These are phyloP conservation scores for Lycaena phlaeas DNA, from an alignment of 2,888 invertebrate genomes.

Conservation along the genomic window DNA sequence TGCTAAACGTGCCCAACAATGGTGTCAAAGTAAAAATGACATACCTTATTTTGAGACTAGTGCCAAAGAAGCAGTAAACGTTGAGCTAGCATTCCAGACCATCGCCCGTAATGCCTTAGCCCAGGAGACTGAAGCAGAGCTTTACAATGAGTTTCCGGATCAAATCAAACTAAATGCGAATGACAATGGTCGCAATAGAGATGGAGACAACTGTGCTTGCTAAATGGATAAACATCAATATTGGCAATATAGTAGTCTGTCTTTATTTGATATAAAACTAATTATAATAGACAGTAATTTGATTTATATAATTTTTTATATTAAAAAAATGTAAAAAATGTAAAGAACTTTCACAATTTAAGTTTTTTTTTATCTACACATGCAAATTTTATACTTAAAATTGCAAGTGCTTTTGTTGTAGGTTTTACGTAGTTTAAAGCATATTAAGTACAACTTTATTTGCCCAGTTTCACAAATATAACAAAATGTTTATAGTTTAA, in stretches of 20 bases:
- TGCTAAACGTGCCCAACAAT: slow-evolving; percentile 94
- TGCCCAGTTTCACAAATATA: slow-evolving; percentile 2
- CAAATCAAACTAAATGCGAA: slow-evolving; percentile 90
- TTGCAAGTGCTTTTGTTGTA: slow-evolving; percentile 5
- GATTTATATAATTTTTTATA: slow-evolving; percentile 58
- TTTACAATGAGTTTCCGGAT: slow-evolving; percentile 98
- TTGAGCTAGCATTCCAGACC: slow-evolving; percentile 98
- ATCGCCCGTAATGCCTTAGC: slow-evolving; percentile 98
- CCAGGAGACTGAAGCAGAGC: slow-evolving; percentile 92
- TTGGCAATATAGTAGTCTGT: slow-evolving; percentile 47
- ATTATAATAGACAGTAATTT: slow-evolving; percentile 50
- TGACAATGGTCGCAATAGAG: slow-evolving; percentile 80
- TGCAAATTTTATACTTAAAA: slow-evolving; percentile 18
- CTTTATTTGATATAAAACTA: slow-evolving; percentile 49
- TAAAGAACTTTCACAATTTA: slow-evolving; percentile 39
- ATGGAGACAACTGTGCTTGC: slow-evolving; percentile 83
- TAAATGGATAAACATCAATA: slow-evolving; percentile 55
- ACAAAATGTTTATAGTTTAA: background rate
- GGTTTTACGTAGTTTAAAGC: slow-evolving; percentile 1
- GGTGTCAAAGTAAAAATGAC: slow-evolving; percentile 99
- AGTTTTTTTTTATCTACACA: slow-evolving; percentile 39
- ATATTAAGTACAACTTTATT: slow-evolving; percentile 8
- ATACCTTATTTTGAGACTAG: slow-evolving; percentile 99
- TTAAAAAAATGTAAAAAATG: slow-evolving; percentile 56
- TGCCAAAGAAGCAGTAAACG: slow-evolving; percentile 99